phyloP scores from a whole-genome alignment of 2,888 invertebrate species.

The Schizotus pectinicornis region DNA sequence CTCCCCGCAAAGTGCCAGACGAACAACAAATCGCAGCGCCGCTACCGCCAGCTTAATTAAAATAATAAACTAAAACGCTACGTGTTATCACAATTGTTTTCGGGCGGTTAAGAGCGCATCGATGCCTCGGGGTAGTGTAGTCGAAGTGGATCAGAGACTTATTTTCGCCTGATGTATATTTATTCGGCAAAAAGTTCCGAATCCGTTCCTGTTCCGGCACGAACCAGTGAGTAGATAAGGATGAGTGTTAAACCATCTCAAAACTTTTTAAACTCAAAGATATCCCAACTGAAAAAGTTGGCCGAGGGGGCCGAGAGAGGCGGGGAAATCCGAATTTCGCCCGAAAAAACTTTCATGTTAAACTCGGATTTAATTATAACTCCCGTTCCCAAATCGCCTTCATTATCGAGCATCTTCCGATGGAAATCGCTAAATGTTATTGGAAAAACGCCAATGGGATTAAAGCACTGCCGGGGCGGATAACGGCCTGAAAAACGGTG shows the following conservation, averaged over 20 bases:
- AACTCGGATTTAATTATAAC: slow-evolving; percentile 37
- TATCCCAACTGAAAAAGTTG: slow-evolving; percentile 20
- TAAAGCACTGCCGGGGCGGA: neutral
- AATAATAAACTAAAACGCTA: no score
- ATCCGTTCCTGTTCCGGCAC: slow-evolving; percentile 14
- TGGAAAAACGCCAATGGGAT: neutral
- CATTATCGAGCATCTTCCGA: slow-evolving; percentile 22
- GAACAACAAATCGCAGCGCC: no score
- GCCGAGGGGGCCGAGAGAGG: neutral
- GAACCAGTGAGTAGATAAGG: slow-evolving; percentile 32
- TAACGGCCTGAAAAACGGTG: slow-evolving; percentile 4
- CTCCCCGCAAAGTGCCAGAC: no score
- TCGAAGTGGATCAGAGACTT: no score
- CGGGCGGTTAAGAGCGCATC: no score
- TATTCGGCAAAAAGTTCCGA: neutral
- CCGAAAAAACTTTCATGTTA: slow-evolving; percentile 32
- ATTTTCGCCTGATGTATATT: neutral
- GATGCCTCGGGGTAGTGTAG: no score
- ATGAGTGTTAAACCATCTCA: slow-evolving; percentile 34
- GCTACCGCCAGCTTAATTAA: no score
- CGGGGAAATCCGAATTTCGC: slow-evolving; percentile 19
- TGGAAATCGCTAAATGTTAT: slow-evolving; percentile 5
- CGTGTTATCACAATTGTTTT: no score
- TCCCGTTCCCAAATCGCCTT: slow-evolving; percentile 26
- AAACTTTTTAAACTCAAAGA: slow-evolving; percentile 33